Percentiles rank a stretch among this genome's conserved stretches.
phyloP scores from a whole-genome alignment of 2,888 invertebrate genomes.

The Euproctis similis region DNA sequence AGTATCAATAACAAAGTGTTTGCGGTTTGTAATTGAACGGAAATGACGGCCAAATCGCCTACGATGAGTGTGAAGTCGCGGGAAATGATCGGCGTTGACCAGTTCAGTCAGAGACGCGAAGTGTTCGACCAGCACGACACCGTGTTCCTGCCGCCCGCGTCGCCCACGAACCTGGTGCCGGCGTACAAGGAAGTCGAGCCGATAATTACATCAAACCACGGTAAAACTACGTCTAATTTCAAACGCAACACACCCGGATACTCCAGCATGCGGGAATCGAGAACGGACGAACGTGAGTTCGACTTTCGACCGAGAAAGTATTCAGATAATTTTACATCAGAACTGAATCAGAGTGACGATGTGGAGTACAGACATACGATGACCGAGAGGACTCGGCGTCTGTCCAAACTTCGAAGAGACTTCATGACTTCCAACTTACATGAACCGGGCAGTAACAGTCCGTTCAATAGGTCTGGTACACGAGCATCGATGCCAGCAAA shows the following conservation, averaged over 20 bases:
- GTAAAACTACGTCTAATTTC: conserved; percentile 62
- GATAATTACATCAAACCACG: conserved; percentile 63
- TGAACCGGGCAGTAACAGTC: conserved; percentile 47
- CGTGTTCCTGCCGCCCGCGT: conserved; percentile 61
- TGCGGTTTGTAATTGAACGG: conserved; percentile 72
- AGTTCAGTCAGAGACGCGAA: conserved; percentile 71
- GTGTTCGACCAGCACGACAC: conserved; percentile 70
- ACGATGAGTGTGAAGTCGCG: conserved; percentile 66
- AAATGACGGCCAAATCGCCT: conserved; percentile 70
- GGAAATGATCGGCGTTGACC: conserved; percentile 66
- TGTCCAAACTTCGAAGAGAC: conserved; percentile 60
- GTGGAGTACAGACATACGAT: conserved; percentile 62
- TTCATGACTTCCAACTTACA: conserved; percentile 65
- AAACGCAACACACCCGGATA: conserved; percentile 60
- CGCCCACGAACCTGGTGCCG: conserved; percentile 41
- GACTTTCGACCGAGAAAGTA: conserved; percentile 65
- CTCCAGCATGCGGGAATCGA: conserved; percentile 66
- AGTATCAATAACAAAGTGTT: conserved; percentile 70
- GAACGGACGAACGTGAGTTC: conserved; percentile 49
- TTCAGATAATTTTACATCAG: conserved; percentile 66
- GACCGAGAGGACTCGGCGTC: conserved; percentile 59
- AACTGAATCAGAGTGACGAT: conserved; percentile 61
- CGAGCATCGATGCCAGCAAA: conserved; percentile 59
- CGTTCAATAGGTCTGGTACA: conserved; percentile 51
- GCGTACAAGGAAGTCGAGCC: conserved; percentile 51